A percentile compares a stretch with the other conserved stretches of the same genome.
Evolutionary conservation across 2,888 invertebrate genomes (phyloP).

Genomic region (Drosophila colorata): DNA sequence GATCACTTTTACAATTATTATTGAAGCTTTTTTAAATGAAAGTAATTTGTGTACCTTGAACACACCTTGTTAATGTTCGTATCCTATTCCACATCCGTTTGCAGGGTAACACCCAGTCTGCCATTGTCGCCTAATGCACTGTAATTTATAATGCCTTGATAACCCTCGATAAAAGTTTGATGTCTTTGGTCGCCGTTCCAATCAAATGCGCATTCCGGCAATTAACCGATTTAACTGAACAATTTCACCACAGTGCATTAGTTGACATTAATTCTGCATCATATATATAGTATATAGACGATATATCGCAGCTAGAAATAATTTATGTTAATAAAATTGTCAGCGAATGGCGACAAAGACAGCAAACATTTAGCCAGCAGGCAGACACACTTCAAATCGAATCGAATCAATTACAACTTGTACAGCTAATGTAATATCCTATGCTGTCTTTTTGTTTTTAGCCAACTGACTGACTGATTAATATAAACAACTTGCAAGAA

Average conservation of each 20-base stretch:
- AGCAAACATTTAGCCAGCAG: slow-evolving; percentile 45
- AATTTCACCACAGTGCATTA: slow-evolving; percentile 49
- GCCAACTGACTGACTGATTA: slow-evolving; percentile 49
- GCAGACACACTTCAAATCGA: slow-evolving; percentile 53
- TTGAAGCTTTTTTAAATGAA: background rate
- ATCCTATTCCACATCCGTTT: background rate
- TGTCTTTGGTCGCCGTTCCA: slow-evolving; percentile 27
- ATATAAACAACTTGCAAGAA: slow-evolving; percentile 30
- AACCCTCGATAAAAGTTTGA: slow-evolving; percentile 29
- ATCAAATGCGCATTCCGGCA: slow-evolving; percentile 54
- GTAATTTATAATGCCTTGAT: slow-evolving; percentile 2
- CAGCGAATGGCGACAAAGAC: slow-evolving; percentile 65
- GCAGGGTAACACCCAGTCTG: background rate
- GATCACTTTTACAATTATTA: background rate
- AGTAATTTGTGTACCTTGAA: background rate
- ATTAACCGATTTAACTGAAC: slow-evolving; percentile 42
- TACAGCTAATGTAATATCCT: slow-evolving; percentile 42
- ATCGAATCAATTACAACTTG: slow-evolving; percentile 60
- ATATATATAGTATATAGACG: slow-evolving; percentile 1
- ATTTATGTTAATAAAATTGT: slow-evolving; percentile 73
- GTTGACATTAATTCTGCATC: slow-evolving; percentile 50
- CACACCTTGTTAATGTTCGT: background rate
- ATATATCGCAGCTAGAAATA: slow-evolving; percentile 43
- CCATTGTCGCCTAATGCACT: background rate
- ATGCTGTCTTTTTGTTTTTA: slow-evolving; percentile 50